A percentile compares a stretch with the other conserved stretches of the same genome.
Conservation (phyloP, 2,888 invertebrate genomes). For the Platycnemis pennipes region DNA sequence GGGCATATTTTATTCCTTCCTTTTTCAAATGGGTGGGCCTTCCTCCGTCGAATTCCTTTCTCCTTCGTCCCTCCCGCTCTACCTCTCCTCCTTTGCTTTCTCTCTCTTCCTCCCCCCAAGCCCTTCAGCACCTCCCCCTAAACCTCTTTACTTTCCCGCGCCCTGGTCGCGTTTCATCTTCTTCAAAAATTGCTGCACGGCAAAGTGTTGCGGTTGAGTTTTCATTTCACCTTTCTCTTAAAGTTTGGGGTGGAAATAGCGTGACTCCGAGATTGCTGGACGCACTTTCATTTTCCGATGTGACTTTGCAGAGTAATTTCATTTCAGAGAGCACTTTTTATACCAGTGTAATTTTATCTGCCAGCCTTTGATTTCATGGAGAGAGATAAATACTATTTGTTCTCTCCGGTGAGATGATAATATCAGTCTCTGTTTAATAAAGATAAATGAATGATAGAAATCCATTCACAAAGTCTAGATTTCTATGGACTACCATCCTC, state of each 20-base stretch:
- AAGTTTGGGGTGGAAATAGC: not conserved
- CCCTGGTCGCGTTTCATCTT: not conserved
- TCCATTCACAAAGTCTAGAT: too few species aligned
- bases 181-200: not conserved
- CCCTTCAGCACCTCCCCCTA: not conserved
- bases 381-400: too few species aligned
- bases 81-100: not conserved
- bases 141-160: not conserved
- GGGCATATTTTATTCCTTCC: not conserved
- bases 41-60: not conserved
- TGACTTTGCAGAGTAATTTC: not conserved
- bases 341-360: not conserved
- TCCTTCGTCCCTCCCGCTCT: not conserved
- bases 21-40: not conserved
- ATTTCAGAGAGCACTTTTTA: not conserved
- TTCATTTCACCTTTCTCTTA: not conserved
- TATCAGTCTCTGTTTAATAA: too few species aligned
- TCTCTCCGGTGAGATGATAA: too few species aligned
- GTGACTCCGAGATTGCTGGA: not conserved
- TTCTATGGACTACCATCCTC: too few species aligned
- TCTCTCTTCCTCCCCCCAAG: not conserved
- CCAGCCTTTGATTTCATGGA: not conserved
- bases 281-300: constrained; percentile 3
- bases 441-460: too few species aligned
- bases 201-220: not conserved